Evolutionary conservation across 2,113 vertebrate species (phyloP), one percentile per base, ranked within the genome.

Genomic region (Pomatostomus ruficeps): DNA sequence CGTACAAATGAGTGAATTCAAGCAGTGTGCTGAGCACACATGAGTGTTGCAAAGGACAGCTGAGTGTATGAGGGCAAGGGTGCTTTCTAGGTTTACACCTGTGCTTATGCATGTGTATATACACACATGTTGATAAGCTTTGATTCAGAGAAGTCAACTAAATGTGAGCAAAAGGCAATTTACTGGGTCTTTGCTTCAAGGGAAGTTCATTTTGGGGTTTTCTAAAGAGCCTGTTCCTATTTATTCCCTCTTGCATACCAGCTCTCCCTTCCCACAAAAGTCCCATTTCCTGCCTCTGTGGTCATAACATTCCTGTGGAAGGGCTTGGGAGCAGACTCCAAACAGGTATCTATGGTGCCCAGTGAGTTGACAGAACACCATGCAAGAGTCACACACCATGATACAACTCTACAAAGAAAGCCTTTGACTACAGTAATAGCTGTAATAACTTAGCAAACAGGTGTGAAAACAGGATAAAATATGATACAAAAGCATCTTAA

Each of bases 321-420:
- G 13, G 71, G 57, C 62, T 52, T 40, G 10, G 12, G 48, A 72
- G 38, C 33, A 88, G 45, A 11, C 14, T 31, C 26, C 82, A 76
- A 45, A 7, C 26, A 7, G 1, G 6, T 15, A 55, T 12, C n/a
- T 65, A n/a, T 0, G 0, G 8, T 9, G 29, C 52, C 48, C 5
- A 2, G 9, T 21, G 33, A 38, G 9, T 6, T 84, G 36, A 42
- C 49, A 36, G 46, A 82, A 31, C 9, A 42, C 14, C 3, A 18
- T 0, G 5, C 42, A 33, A 55, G 35, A 54, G 15, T 54, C 52
- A 85, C 18, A 14, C 6, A n/a, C 17, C 26, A 62, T 40, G 62
- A 21, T 2, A 2, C 20, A 76, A 33, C 15, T 57, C 46, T 10
- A 57, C 1, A 2, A 42, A 75, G 45, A 83, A 49, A 63, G 58